Conservation (phyloP, 2,797 vertebrate genomes). For the Amazona ochrocephala region DNA sequence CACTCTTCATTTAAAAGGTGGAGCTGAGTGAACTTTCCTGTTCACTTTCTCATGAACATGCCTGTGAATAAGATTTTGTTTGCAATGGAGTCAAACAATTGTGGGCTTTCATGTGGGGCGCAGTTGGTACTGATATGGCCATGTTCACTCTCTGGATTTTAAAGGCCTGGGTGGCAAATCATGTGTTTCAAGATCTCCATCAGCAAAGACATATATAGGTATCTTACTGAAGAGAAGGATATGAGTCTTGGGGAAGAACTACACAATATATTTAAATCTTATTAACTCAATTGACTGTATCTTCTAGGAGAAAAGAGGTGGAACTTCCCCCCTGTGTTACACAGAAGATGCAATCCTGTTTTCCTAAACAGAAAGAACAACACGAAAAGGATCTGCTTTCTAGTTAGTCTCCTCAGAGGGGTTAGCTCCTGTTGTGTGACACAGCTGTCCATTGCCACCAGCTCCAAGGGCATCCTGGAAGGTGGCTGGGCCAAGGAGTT, state of each 20-base stretch:
- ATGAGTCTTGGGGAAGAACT: background rate
- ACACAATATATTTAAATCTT: background rate
- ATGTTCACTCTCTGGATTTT: background rate
- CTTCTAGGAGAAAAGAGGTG: background rate
- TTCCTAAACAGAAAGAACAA: background rate
- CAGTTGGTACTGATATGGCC: background rate
- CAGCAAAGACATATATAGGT: background rate
- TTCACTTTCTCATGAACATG: background rate
- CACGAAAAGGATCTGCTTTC: background rate
- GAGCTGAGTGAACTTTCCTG: slow-evolving; percentile 7
- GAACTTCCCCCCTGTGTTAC: background rate
- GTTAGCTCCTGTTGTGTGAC: background rate
- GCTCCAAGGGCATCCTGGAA: background rate
- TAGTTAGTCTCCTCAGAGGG: background rate
- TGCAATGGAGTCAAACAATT: background rate
- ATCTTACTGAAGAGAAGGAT: background rate
- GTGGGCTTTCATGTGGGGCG: background rate
- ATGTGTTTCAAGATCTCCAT: background rate
- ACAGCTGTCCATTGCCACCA: background rate
- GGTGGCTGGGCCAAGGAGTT: background rate
- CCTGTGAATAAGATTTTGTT: slow-evolving; percentile 6
- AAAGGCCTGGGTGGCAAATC: background rate
- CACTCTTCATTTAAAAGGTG: slow-evolving; percentile 54
- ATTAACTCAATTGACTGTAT: background rate
- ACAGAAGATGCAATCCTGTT: background rate